These are phyloP conservation scores for Nemotelus pantherinus DNA, from an alignment of 2,888 invertebrate genomes.

Conservation along the genomic window DNA sequence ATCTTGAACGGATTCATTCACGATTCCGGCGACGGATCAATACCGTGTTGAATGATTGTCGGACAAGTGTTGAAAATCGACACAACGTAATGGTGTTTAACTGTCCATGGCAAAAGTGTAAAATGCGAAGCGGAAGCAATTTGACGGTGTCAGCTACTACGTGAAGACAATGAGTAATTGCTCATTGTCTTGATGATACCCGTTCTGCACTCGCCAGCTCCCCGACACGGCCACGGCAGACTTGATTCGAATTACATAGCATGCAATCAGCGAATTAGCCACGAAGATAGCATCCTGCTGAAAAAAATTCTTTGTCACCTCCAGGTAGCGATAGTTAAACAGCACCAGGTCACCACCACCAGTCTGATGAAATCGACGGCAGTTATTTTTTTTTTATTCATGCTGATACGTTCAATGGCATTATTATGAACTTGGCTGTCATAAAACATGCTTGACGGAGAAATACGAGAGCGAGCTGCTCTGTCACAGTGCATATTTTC, in stretches of 20 bases:
- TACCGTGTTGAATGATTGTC: conserved; percentile 34
- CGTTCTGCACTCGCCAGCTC: not conserved
- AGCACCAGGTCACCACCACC: not conserved
- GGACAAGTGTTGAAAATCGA: conserved; percentile 44
- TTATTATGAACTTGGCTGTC: not conserved
- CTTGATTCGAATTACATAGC: conserved; percentile 16
- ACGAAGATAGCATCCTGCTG: conserved; percentile 34
- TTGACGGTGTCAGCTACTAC: conserved; percentile 35
- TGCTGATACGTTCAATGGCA: not conserved
- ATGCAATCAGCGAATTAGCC: conserved; percentile 41
- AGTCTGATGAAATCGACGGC: conserved; percentile 20
- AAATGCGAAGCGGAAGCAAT: conserved; percentile 43
- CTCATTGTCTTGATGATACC: conserved; percentile 24
- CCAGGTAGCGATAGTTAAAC: conserved; percentile 2
- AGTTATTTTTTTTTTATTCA: not conserved
- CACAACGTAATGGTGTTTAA: conserved; percentile 37
- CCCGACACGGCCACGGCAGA: not conserved
- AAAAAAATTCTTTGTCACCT: conserved; percentile 25
- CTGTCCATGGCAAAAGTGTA: conserved; percentile 43
- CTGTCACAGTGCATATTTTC: not conserved
- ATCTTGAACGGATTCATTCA: conserved; percentile 9
- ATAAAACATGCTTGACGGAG: not conserved
- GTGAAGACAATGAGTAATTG: conserved; percentile 37
- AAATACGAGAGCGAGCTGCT: not conserved
- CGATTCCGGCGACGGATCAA: conserved; percentile 3